phyloP scores from a whole-genome alignment of 2,888 invertebrate genomes.

The Eucera pruinosa region DNA sequence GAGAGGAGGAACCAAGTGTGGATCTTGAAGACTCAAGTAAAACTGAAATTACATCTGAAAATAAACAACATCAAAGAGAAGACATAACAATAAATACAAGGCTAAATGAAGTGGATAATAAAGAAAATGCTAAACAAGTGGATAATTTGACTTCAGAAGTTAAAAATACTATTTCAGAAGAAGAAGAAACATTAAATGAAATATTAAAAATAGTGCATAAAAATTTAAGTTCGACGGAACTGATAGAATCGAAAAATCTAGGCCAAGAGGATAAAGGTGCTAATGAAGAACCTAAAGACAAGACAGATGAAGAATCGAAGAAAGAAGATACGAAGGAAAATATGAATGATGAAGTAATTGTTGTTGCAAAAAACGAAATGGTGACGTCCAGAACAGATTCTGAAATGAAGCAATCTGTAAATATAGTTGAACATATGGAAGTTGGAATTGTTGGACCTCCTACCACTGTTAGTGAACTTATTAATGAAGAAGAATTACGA shows the following conservation, averaged over 20 bases:
- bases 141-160: constrained; percentile 1
- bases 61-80: constrained; percentile 21
- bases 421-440: constrained; percentile 64
- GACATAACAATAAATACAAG: neutral
- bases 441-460: constrained; percentile 81
- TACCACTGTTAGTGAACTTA: constrained; percentile 76
- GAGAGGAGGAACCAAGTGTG: constrained; percentile 1
- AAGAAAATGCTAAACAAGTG: constrained; percentile 14
- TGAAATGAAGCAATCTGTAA: constrained; percentile 36
- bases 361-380: constrained; percentile 34
- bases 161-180: constrained; percentile 23
- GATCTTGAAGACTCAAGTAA: constrained; percentile 18
- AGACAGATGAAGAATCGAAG: constrained; percentile 15
- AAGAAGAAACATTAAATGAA: constrained; percentile 48
- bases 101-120: constrained; percentile 2
- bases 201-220: constrained; percentile 60
- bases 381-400: constrained; percentile 35
- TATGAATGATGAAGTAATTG: constrained; percentile 28
- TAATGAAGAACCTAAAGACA: constrained; percentile 6
- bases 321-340: constrained; percentile 21
- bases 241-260: neutral
- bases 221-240: constrained; percentile 31
- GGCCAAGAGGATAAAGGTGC: constrained; percentile 4
- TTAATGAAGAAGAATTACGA: constrained; percentile 77
- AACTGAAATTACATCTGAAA: neutral